A percentile compares a stretch with the other conserved stretches of the same genome.
Evolutionary conservation across 2,888 invertebrate species (phyloP).

Genomic region (Alviniconcha strummeri): DNA sequence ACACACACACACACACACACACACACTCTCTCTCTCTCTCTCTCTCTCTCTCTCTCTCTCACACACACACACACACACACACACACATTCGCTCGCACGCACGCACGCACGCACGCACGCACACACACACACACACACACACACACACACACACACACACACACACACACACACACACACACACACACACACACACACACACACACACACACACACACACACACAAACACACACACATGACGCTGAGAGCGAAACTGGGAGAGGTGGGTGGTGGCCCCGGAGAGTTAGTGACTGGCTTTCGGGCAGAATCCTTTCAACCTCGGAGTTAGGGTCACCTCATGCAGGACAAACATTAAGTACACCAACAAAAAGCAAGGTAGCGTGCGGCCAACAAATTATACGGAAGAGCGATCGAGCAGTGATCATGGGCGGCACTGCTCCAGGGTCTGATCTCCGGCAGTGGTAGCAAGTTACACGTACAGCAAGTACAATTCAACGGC

Average conservation of each 20-base stretch:
- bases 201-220: neutral
- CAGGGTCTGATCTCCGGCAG: too few relatives aligned
- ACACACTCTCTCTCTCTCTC: neutral
- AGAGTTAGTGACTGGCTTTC: too few relatives aligned
- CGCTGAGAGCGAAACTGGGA: neutral
- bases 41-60: neutral
- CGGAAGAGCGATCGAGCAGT: too few relatives aligned
- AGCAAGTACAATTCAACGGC: too few relatives aligned
- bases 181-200: neutral
- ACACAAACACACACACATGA: constrained; percentile 1
- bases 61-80: constrained; percentile 15
- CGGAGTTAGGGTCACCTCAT: too few relatives aligned
- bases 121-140: neutral
- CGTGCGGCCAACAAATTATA: too few relatives aligned
- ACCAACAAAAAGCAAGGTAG: too few relatives aligned
- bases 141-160: neutral
- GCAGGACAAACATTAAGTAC: too few relatives aligned
- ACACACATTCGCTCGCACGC: neutral
- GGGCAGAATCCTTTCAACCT: too few relatives aligned
- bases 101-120: neutral
- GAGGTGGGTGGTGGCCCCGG: too few relatives aligned
- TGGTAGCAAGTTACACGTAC: too few relatives aligned
- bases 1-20: neutral
- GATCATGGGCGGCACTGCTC: too few relatives aligned
- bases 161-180: neutral